These are phyloP conservation scores for Euglossa dilemma DNA, from an alignment of 1,140 invertebrate genomes.

Conservation along the genomic window DNA sequence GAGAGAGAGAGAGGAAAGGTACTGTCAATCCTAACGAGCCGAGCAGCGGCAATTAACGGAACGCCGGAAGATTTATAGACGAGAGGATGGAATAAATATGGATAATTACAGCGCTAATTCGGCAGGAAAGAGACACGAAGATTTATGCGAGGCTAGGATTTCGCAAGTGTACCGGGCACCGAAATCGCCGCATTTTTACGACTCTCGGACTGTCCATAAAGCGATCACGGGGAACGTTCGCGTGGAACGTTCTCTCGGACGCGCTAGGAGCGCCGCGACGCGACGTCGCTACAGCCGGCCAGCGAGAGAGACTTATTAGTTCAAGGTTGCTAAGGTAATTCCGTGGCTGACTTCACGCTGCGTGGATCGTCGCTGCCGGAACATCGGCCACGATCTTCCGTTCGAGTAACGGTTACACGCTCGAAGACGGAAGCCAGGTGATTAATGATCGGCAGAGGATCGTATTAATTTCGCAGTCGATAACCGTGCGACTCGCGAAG, in stretches of 20 bases:
- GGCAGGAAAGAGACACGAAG: neutral
- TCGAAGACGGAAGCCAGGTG: conserved; percentile 9
- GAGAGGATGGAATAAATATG: conserved; percentile 17
- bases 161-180: conserved; percentile 3
- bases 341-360: conserved; percentile 60
- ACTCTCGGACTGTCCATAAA: conserved; percentile 29
- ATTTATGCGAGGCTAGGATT: conserved; percentile 30
- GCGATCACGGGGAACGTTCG: neutral
- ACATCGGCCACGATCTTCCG: conserved; percentile 4
- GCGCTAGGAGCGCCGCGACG: conserved; percentile 29
- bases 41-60: conserved; percentile 2
- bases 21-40: neutral
- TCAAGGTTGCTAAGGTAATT: conserved; percentile 52
- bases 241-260: conserved; percentile 19
- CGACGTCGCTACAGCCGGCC: conserved; percentile 27
- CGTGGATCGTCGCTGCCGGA: conserved; percentile 46
- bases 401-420: neutral
- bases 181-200: conserved; percentile 27
- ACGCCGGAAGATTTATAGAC: conserved; percentile 38
- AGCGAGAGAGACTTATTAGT: conserved; percentile 46
- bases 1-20: too few species aligned
- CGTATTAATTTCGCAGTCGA: neutral
- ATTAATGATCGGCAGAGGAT: conserved; percentile 8
- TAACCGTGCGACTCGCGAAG: neutral
- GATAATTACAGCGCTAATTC: conserved; percentile 50